phyloP scores from a whole-genome alignment of 2,888 invertebrate genomes.

The Leptinotarsa haldemani region DNA sequence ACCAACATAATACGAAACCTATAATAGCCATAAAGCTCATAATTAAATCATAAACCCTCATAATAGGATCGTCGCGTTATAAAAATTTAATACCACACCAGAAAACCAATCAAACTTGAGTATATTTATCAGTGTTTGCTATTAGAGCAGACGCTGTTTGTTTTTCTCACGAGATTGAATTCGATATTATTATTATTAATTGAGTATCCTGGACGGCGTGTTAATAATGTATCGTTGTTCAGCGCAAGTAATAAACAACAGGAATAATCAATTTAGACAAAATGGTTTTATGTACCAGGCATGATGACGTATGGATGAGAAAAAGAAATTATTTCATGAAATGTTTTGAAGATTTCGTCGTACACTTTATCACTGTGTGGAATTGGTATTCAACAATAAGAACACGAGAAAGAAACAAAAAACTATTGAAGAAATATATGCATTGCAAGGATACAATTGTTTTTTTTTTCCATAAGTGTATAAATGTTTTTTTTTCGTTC shows the following conservation, averaged over 20 bases:
- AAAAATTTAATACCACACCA: slow-evolving; percentile 36
- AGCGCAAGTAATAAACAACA: slow-evolving; percentile 14
- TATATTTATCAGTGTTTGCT: slow-evolving; percentile 43
- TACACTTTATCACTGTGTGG: no score
- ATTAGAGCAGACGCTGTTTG: slow-evolving; percentile 41
- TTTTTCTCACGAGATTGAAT: slow-evolving; percentile 44
- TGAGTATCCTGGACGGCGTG: slow-evolving; percentile 21
- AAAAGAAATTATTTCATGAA: no score
- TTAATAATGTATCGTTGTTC: slow-evolving; percentile 36
- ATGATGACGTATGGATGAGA: no score
- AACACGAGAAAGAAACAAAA: no score
- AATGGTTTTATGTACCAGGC: neutral
- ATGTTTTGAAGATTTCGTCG: no score
- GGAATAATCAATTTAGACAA: slow-evolving; percentile 15
- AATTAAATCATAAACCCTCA: slow-evolving; percentile 43
- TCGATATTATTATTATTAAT: slow-evolving; percentile 37
- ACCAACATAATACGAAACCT: slow-evolving; percentile 33
- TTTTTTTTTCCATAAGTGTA: no score
- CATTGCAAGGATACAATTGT: no score
- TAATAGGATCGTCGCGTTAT: slow-evolving; percentile 38
- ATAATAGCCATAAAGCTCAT: slow-evolving; percentile 38
- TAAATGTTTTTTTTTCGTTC: no score
- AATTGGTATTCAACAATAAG: no score
- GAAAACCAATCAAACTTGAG: slow-evolving; percentile 41
- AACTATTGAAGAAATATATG: no score